Percentiles rank a stretch among this genome's conserved stretches.
Evolutionary conservation across 1,140 invertebrate genomes (phyloP).

Genomic region (Cryptotermes secundus): DNA sequence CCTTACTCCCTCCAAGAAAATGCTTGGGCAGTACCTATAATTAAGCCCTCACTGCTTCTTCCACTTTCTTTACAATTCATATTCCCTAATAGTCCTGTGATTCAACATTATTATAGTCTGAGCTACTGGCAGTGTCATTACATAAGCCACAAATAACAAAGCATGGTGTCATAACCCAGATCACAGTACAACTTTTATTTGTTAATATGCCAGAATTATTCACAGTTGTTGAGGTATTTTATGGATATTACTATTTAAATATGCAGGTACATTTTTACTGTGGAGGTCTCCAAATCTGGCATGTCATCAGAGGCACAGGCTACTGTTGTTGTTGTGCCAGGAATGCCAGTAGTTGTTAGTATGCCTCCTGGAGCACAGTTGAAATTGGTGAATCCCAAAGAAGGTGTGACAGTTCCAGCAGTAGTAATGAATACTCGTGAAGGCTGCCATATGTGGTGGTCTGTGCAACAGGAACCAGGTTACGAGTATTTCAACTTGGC

Average conservation of each 20-base stretch:
- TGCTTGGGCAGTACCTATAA: too few relatives aligned
- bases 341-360: slow-evolving; percentile 26
- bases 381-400: slow-evolving; percentile 21
- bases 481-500: slow-evolving; percentile 31
- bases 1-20: too few relatives aligned
- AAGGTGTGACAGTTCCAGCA: slow-evolving; percentile 27
- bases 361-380: not conserved
- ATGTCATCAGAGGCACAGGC: not conserved
- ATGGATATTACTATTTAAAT: not conserved
- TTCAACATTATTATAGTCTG: too few relatives aligned
- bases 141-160: too few relatives aligned
- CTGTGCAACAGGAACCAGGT: slow-evolving; percentile 26
- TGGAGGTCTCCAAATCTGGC: slow-evolving; percentile 26
- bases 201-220: too few relatives aligned
- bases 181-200: too few relatives aligned
- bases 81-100: too few relatives aligned
- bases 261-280: slow-evolving; percentile 31
- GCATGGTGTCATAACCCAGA: too few relatives aligned
- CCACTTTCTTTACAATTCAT: too few relatives aligned
- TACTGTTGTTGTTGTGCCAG: slow-evolving; percentile 23
- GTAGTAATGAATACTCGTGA: not conserved
- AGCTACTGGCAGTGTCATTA: too few relatives aligned
- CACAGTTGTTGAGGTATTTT: too few relatives aligned
- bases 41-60: too few relatives aligned
- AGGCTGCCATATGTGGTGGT: slow-evolving; percentile 32